Percentiles rank a stretch among this genome's conserved stretches.
phyloP scores from a whole-genome alignment of 1,140 invertebrate species.

The Bicyclus anynana region DNA sequence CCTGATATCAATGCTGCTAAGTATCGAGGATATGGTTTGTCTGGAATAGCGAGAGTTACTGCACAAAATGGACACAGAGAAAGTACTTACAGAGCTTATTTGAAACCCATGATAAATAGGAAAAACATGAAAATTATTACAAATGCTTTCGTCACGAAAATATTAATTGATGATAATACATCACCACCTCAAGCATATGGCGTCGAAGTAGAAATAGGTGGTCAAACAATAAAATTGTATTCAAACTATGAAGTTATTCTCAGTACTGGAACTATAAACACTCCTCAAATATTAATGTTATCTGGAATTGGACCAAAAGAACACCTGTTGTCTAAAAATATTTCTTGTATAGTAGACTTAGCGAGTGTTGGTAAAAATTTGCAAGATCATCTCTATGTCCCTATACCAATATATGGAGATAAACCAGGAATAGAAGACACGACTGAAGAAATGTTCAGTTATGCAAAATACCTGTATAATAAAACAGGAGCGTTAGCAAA shows the following conservation, averaged over 20 bases:
- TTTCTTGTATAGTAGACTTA: slow-evolving; percentile 77
- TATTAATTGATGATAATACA: slow-evolving; percentile 41
- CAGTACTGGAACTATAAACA: slow-evolving; percentile 73
- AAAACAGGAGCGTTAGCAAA: slow-evolving; percentile 43
- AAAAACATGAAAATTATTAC: slow-evolving; percentile 83
- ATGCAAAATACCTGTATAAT: slow-evolving; percentile 52
- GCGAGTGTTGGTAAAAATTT: slow-evolving; percentile 86
- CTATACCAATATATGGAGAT: slow-evolving; percentile 42
- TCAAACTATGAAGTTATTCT: slow-evolving; percentile 74
- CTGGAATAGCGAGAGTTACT: slow-evolving; percentile 48
- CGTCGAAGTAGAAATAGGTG: slow-evolving; percentile 47
- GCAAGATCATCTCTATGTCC: slow-evolving; percentile 76
- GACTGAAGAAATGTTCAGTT: slow-evolving; percentile 33
- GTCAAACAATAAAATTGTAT: slow-evolving; percentile 37
- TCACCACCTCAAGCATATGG: slow-evolving; percentile 51
- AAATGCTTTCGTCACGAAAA: slow-evolving; percentile 74
- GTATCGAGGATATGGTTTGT: slow-evolving; percentile 23
- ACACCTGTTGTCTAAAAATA: slow-evolving; percentile 58
- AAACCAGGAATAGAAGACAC: slow-evolving; percentile 20
- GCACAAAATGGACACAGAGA: slow-evolving; percentile 78
- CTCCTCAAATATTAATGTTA: slow-evolving; percentile 74
- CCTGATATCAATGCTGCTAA: slow-evolving; percentile 41
- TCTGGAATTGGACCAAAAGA: slow-evolving; percentile 64
- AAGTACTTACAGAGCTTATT: slow-evolving; percentile 79
- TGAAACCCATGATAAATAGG: slow-evolving; percentile 75